phyloP scores from a whole-genome alignment of 2,113 vertebrate genomes.

The Aegithalos caudatus region DNA sequence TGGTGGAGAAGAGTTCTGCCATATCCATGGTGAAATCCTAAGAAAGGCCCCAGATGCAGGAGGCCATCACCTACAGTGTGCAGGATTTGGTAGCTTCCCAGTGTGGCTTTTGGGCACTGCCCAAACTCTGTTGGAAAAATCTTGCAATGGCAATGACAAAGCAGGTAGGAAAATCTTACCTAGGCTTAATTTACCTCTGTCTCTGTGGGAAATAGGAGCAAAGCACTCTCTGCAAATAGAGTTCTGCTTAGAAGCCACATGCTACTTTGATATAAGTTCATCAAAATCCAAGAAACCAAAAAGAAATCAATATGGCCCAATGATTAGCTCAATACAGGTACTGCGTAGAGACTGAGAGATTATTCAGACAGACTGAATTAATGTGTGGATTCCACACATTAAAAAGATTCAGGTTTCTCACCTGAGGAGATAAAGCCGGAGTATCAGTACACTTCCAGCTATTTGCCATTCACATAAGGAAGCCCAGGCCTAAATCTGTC shows the following conservation, averaged over 20 bases:
- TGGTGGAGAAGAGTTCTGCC: neutral
- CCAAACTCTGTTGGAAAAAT: neutral
- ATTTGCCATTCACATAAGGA: neutral
- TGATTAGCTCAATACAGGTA: neutral
- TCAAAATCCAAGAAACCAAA: neutral
- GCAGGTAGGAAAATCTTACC: neutral
- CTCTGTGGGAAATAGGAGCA: neutral
- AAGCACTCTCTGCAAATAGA: neutral
- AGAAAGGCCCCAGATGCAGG: neutral
- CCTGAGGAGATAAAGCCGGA: neutral
- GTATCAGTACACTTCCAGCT: neutral
- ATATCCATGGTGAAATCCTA: neutral
- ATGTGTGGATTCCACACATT: neutral
- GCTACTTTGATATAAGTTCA: neutral
- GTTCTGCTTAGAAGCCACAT: neutral
- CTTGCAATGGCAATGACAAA: fast-evolving
- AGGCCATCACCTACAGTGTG: neutral
- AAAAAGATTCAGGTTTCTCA: neutral
- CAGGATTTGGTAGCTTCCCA: neutral
- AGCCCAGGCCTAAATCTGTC: neutral
- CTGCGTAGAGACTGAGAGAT: neutral
- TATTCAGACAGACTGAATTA: neutral
- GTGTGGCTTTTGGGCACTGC: neutral
- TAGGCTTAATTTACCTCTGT: neutral
- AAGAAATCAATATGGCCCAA: neutral